These are phyloP conservation scores for Dicyrtomina minuta DNA, from an alignment of 2,888 invertebrate genomes.

Conservation along the genomic window DNA sequence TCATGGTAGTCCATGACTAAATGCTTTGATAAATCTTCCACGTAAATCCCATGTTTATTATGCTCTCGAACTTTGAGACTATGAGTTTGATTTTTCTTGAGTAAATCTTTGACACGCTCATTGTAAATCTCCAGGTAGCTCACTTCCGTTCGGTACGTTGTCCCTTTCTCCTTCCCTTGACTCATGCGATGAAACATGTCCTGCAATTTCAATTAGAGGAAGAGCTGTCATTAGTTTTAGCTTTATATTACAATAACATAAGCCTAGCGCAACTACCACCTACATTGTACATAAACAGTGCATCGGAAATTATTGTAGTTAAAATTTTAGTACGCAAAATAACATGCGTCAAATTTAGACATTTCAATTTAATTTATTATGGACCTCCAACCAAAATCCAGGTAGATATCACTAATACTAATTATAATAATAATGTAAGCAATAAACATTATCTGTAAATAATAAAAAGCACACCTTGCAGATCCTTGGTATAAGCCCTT, in stretches of 20 bases:
- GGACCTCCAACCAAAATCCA: no score
- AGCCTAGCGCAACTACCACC: no score
- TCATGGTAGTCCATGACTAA: slow-evolving; percentile 82
- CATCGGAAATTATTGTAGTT: background rate
- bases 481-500: slow-evolving; percentile 81
- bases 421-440: background rate
- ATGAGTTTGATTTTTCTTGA: slow-evolving; percentile 62
- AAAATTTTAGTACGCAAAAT: no score
- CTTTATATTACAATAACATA: no score
- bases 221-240: background rate
- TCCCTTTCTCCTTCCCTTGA: slow-evolving; percentile 75
- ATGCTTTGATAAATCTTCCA: slow-evolving; percentile 82
- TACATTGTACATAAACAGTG: background rate
- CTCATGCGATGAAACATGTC: slow-evolving; percentile 79
- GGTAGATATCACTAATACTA: background rate
- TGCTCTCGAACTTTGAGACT: slow-evolving; percentile 77
- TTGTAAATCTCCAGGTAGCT: slow-evolving; percentile 76
- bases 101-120: slow-evolving; percentile 74
- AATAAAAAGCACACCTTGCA: slow-evolving; percentile 62
- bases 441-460: background rate
- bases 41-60: slow-evolving; percentile 77
- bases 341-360: no score
- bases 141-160: slow-evolving; percentile 82
- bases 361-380: background rate
- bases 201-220: slow-evolving; percentile 35